Conservation (phyloP, 2,888 invertebrate species). For the Hypomecis atomaria region DNA sequence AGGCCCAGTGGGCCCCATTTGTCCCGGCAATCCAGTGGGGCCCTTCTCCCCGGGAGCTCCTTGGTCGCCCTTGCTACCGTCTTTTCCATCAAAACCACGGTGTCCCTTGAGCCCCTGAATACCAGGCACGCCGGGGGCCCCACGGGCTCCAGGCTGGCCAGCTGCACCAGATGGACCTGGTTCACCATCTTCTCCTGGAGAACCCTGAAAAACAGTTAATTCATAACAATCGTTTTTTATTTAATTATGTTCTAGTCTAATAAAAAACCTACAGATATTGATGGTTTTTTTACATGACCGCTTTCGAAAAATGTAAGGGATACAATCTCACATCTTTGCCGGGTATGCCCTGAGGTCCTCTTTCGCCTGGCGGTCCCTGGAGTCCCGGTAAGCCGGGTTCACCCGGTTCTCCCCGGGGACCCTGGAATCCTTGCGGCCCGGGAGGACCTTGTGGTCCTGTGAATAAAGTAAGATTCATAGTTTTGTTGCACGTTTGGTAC, state of each 20-base stretch:
- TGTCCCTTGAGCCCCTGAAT: conserved; percentile 93
- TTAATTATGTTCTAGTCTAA: no score
- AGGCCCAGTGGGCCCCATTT: conserved; percentile 89
- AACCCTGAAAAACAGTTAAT: conserved; percentile 80
- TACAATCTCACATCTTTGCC: conserved; percentile 88
- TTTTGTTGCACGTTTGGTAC: no score
- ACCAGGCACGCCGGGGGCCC: conserved; percentile 90
- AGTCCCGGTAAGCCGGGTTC: conserved; percentile 89
- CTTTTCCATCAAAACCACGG: conserved; percentile 90
- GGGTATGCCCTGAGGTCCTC: conserved; percentile 88
- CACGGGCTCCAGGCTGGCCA: conserved; percentile 90
- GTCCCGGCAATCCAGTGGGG: conserved; percentile 86
- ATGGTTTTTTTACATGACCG: neutral
- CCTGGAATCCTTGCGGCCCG: conserved; percentile 92
- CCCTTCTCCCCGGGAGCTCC: conserved; percentile 92
- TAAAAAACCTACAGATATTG: no score
- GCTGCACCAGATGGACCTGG: conserved; percentile 88
- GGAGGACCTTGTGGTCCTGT: conserved; percentile 80
- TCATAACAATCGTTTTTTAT: no score
- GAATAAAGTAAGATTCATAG: conserved; percentile 1
- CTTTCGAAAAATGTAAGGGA: neutral
- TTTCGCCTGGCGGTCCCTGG: conserved; percentile 87
- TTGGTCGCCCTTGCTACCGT: conserved; percentile 93
- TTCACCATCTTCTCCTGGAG: conserved; percentile 92
- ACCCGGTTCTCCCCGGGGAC: conserved; percentile 91